These are phyloP conservation scores for Brachionus calyciflorus DNA, from an alignment of 1,140 invertebrate species.

Conservation along the genomic window DNA sequence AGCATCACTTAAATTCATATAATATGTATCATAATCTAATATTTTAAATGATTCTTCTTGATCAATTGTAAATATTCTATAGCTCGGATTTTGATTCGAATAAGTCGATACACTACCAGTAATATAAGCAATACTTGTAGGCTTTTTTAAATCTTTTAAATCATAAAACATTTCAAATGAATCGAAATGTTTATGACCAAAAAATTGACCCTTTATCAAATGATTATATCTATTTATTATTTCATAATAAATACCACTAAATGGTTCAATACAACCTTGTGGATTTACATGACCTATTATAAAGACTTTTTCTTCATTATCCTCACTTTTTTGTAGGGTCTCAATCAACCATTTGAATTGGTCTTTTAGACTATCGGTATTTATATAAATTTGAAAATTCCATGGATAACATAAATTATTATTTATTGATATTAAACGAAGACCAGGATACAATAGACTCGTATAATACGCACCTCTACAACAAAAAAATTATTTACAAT, in stretches of 20 bases:
- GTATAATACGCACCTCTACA: background rate
- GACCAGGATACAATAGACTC: constrained; percentile 49
- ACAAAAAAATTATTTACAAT: no score
- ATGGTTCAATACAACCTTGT: constrained; percentile 64
- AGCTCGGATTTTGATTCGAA: background rate
- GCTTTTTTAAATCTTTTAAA: constrained; percentile 49
- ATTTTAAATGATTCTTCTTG: background rate
- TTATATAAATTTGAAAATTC: constrained; percentile 82
- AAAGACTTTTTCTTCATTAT: constrained; percentile 84
- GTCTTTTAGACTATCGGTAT: constrained; percentile 88
- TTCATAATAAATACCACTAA: constrained; percentile 64
- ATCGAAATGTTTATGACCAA: constrained; percentile 62
- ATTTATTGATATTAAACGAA: constrained; percentile 64
- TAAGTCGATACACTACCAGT: constrained; percentile 88
- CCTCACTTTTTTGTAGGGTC: constrained; percentile 79
- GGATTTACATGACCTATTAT: constrained; percentile 96
- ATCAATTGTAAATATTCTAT: constrained; percentile 18
- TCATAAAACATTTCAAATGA: constrained; percentile 62
- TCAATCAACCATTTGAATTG: constrained; percentile 77
- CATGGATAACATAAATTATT: constrained; percentile 59
- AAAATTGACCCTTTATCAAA: constrained; percentile 62
- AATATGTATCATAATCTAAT: background rate
- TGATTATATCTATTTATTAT: constrained; percentile 56
- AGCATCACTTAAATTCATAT: background rate
- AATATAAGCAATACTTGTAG: constrained; percentile 82